Base-by-base conservation (phyloP, 2,113 vertebrate species). In the Spea multiplicata region DNA sequence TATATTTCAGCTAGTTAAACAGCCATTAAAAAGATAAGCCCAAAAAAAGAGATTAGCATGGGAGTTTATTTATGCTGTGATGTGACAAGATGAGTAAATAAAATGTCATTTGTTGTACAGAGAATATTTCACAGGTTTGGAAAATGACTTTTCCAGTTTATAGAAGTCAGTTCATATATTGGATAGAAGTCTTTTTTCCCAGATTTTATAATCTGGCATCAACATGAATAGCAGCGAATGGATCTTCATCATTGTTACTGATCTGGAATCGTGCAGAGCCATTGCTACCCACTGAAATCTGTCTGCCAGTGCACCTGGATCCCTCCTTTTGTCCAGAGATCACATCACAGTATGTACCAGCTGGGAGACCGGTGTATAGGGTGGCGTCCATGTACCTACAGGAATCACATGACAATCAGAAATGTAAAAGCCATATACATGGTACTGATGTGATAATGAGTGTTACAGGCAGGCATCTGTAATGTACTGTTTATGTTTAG, bases 261-360 rank as follows among this genome's bases (percentile, higher is more conserved):
- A 98, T 95, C 0, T 76, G 87, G 88, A 98, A 95, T 48, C 89
- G 68, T 55, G 94, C 95, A 0, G 0, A 88, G 30, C 96, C 94
- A 16, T 95, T 88, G 2, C 6, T 10, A 0, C 87, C 91, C 62
- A 98, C 93, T 0, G 67, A 7, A 67, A 98, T 86, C 83, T 92
- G 81, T 80, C 89, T 92, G 73, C 95, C 96, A 2, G 94, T 94
- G 82, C 97, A 98, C 0, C 1, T 3, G 52, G 45, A 72, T 9
- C 71, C 69, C 10, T 93, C 86, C 57, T 96, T 98, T 76, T 95
- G 87, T 30, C 95, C 96, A 45, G 97, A 98, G 78, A 99, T 96
- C 46, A 98, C 86, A 30, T 99, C 97, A 69, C 96, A 97, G 80
- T 99, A 98, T 70, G 91, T 94, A 12, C 96, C 96, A 67, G 84